phyloP scores from a whole-genome alignment of 2,888 invertebrate species.

The Leptinotarsa peninsularis region DNA sequence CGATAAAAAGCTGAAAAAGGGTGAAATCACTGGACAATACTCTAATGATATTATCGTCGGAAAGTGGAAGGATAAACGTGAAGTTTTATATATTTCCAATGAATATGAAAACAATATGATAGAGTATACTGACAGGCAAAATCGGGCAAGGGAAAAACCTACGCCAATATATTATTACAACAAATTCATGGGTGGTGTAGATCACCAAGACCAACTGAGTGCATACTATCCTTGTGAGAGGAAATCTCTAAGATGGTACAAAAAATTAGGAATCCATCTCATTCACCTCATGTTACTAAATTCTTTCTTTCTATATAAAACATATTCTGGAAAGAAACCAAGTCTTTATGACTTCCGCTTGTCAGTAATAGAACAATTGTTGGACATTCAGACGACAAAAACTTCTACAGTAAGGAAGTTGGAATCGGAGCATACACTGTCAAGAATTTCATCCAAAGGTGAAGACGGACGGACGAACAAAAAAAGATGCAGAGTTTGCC shows the following conservation, averaged over 20 bases:
- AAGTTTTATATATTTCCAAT: conserved; percentile 53
- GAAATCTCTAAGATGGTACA: conserved; percentile 49
- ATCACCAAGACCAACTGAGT: conserved; percentile 51
- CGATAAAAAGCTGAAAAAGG: conserved; percentile 46
- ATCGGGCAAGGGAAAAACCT: conserved; percentile 34
- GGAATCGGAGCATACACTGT: neutral
- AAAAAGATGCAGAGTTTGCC: neutral
- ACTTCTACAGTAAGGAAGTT: neutral
- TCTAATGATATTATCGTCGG: conserved; percentile 48
- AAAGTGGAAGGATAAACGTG: conserved; percentile 55
- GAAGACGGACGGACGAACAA: conserved; percentile 5
- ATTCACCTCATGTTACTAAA: conserved; percentile 31
- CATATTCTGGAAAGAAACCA: conserved; percentile 4
- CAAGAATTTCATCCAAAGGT: conserved; percentile 2
- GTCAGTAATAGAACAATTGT: conserved; percentile 11
- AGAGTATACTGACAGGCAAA: conserved; percentile 38
- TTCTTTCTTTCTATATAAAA: conserved; percentile 37
- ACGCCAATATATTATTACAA: conserved; percentile 33
- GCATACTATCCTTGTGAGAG: conserved; percentile 51
- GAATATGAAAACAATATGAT: conserved; percentile 47
- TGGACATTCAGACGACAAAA: conserved; percentile 22
- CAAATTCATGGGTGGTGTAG: conserved; percentile 39
- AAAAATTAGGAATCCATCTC: conserved; percentile 49
- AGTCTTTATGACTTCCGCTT: conserved; percentile 21
- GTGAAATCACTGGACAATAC: conserved; percentile 46